Conservation (phyloP, 1,140 invertebrate genomes). For the Oedothorax gibbosus region DNA sequence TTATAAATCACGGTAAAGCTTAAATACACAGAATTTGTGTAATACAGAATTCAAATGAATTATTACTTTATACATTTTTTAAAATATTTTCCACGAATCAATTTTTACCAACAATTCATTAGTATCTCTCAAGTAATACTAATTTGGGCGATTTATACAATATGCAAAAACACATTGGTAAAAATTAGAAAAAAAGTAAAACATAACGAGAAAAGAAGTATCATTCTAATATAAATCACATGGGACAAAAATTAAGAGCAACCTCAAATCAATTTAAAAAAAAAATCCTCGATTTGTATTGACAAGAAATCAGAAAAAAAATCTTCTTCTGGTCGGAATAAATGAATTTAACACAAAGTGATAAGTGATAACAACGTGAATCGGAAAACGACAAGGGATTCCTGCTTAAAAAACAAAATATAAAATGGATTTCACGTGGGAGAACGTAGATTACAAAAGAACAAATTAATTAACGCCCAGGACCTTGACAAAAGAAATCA, state of each 20-base stretch:
- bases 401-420: background rate
- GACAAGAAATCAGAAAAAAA: background rate
- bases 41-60: no score
- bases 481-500: constrained; percentile 27
- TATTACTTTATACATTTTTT: no score
- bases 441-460: background rate
- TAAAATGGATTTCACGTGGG: background rate
- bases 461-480: constrained; percentile 37
- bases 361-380: constrained; percentile 1
- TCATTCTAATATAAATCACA: background rate
- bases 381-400: background rate
- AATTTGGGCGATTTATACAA: no score
- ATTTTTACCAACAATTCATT: no score
- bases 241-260: background rate
- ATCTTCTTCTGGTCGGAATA: background rate
- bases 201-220: background rate
- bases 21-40: no score
- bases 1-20: no score
- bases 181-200: no score
- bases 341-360: background rate
- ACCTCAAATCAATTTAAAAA: background rate
- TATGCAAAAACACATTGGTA: no score
- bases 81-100: no score
- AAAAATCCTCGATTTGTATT: background rate
- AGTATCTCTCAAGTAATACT: no score